phyloP scores from a whole-genome alignment of 1,140 invertebrate species.

The Drosophila baimaii region DNA sequence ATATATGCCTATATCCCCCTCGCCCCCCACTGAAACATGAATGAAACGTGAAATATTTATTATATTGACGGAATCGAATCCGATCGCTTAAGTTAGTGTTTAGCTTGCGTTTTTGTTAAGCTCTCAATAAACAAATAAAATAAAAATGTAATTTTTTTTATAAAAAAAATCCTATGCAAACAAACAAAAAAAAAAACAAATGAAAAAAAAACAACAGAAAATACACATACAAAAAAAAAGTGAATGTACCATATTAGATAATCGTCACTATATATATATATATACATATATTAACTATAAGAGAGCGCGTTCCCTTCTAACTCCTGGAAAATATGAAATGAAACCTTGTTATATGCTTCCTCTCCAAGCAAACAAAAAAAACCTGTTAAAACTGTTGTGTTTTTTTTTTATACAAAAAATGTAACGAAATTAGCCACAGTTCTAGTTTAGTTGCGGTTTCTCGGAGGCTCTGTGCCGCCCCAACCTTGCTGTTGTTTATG shows the following conservation, averaged over 20 bases:
- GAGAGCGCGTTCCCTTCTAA: conserved; percentile 38
- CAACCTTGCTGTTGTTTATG: conserved; percentile 73
- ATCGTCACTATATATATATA: conserved; percentile 54
- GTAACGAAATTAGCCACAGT: conserved; percentile 52
- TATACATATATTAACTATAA: conserved; percentile 42
- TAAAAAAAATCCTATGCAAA: conserved; percentile 68
- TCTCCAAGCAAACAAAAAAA: conserved; percentile 48
- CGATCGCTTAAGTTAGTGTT: conserved; percentile 65
- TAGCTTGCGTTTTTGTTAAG: conserved; percentile 83
- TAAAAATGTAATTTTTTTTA: conserved; percentile 71
- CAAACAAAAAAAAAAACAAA: conserved; percentile 45
- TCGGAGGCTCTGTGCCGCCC: conserved; percentile 49
- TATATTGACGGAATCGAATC: conserved; percentile 58
- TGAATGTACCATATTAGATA: conserved; percentile 81
- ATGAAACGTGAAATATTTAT: conserved; percentile 58
- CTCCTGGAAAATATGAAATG: conserved; percentile 32
- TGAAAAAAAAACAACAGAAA: conserved; percentile 6
- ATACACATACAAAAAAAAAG: conserved; percentile 45
- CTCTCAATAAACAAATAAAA: conserved; percentile 70
- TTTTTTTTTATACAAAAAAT: conserved; percentile 34
- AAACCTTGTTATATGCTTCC: conserved; percentile 57
- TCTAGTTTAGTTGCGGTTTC: conserved; percentile 54
- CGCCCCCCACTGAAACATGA: conserved; percentile 34
- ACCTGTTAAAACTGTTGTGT: conserved; percentile 71
- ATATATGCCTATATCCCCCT: conserved; percentile 24